Conservation (phyloP, 2,888 invertebrate genomes). For the Chloroclystis v-ata region DNA sequence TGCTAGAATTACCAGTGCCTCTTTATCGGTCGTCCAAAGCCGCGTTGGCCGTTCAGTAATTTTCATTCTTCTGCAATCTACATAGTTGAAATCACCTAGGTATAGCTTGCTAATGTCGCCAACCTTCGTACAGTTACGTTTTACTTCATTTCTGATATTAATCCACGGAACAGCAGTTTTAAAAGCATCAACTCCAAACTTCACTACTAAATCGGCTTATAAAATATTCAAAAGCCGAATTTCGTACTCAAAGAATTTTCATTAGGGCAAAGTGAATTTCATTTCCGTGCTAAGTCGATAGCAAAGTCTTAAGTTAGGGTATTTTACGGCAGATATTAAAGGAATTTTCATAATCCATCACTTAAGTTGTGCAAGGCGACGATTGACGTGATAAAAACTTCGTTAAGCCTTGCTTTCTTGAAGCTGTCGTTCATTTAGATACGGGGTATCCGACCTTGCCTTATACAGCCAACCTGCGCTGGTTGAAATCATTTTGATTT, state of each 20-base stretch:
- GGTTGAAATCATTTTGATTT: too few species aligned
- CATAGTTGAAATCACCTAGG: too few species aligned
- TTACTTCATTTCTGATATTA: too few species aligned
- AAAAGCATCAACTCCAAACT: not conserved
- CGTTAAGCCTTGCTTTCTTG: conserved; percentile 12
- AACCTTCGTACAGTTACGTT: too few species aligned
- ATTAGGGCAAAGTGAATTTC: conserved; percentile 69
- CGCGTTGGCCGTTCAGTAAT: too few species aligned
- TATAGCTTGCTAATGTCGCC: too few species aligned
- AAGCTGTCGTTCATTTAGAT: conserved; percentile 4
- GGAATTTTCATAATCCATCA: conserved; percentile 72
- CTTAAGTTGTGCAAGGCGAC: conserved; percentile 33
- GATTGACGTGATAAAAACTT: conserved; percentile 27
- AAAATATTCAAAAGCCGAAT: conserved; percentile 33
- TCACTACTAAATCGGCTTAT: conserved; percentile 7
- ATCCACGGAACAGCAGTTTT: not conserved
- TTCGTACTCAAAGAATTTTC: conserved; percentile 66
- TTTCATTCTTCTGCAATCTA: too few species aligned
- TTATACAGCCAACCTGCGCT: not conserved
- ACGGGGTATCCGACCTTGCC: not conserved
- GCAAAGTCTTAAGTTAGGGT: conserved; percentile 50
- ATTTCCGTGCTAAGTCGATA: conserved; percentile 58
- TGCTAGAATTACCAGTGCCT: too few species aligned
- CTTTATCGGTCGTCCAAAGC: too few species aligned
- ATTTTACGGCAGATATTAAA: conserved; percentile 56